Evolutionary conservation across 2,888 invertebrate genomes (phyloP), one percentile per base, ranked within the genome.

Genomic region (Sinelater perroti): DNA sequence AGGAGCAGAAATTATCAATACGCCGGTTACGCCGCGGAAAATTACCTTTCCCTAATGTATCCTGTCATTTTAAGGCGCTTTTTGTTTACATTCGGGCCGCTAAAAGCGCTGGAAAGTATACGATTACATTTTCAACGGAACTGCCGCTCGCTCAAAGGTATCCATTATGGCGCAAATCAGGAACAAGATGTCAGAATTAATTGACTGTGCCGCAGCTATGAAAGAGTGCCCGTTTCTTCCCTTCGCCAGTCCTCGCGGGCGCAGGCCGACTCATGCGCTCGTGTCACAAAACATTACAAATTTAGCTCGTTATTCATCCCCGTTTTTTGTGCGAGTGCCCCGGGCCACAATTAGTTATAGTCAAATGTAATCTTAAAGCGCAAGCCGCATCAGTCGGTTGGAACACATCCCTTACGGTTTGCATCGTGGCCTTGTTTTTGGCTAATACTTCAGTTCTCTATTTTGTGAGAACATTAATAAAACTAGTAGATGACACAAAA

Each of bases 11-110:
- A 24, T 52, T 57, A 54, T 58, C 58, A 58, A 54, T 54, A 28
- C 28, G 20, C 44, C 46, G 17, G 44, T 16, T 47, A 52, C 28
- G 14, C 16, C 31, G 26, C 40, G 35, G 31, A 11, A 58, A 58
- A 58, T 58, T 58, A 49, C 53, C 35, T 44, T 44, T 36, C 44
- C 42, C 49, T 58, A 54, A 54, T 58, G 53, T 54, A 58, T 58
- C 57, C 52, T 57, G 52, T 52, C 46, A 52, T 52, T 50, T 57
- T 52, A 52, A 57, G 52, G 46, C 40, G 20, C 42, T 28, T 33
- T 24, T 24, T 58, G 58, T 58, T 58, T 53, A 44, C 45, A 47
- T 52, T 49, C 20, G 17, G 28, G 16, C 18, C 26, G 24, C 11
- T 50, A 56, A 56, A 56, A 42, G 44, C 35, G 10, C 18, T 31